Conservation (phyloP, 2,113 vertebrate species). For the Ptilonorhynchus violaceus region DNA sequence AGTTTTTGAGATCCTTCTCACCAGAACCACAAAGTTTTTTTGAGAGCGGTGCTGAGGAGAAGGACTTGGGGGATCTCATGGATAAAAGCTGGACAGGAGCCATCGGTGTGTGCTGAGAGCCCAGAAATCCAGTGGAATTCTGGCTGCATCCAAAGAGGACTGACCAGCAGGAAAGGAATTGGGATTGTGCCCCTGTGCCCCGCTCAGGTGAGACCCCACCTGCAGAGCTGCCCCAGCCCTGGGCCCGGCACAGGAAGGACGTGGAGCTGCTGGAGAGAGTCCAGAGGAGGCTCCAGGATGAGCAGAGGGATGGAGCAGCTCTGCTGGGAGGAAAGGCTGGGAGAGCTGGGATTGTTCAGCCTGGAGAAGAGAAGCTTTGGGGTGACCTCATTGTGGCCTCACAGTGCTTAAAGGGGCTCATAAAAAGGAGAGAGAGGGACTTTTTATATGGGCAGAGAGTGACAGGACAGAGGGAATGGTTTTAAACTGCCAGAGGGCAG, state of each 20-base stretch:
- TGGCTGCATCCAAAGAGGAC: neutral
- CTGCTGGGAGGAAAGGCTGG: neutral
- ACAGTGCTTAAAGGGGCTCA: no score
- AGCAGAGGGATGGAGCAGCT: neutral
- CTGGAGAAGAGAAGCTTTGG: neutral
- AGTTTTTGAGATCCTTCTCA: rapidly evolving
- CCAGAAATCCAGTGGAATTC: neutral
- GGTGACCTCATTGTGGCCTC: no score
- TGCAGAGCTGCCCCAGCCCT: neutral
- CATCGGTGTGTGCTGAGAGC: neutral
- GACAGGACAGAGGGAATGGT: neutral
- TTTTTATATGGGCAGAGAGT: no score
- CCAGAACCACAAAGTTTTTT: rapidly evolving
- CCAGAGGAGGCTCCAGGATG: neutral
- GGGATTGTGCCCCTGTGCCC: neutral
- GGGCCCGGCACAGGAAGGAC: neutral
- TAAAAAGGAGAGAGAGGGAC: no score
- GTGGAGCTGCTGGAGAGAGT: neutral
- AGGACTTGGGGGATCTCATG: neutral
- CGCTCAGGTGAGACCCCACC: neutral
- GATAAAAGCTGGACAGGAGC: neutral
- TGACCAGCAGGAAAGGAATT: neutral
- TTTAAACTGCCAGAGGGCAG: neutral
- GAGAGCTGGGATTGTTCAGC: neutral
- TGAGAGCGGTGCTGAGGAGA: neutral